Evolutionary conservation across 2,888 invertebrate genomes (phyloP), one percentile per base, ranked within the genome.

Genomic region (Cylloceria caligata): DNA sequence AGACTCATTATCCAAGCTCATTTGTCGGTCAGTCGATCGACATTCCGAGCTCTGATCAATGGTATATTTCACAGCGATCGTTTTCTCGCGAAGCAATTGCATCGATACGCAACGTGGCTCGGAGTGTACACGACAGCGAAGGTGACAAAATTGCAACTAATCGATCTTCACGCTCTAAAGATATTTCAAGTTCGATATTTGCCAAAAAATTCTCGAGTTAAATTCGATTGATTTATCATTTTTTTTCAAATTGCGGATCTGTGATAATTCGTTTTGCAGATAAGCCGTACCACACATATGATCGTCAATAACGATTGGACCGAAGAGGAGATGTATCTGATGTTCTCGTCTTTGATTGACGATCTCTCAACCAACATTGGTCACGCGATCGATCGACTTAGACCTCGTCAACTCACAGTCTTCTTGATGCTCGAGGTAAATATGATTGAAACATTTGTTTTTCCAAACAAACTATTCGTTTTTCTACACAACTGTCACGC

Each of bases 291-390:
- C n/a, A 49, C 81, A 21, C 74, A 83, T 24, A 42, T 90, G 16
- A 85, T 87, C 13, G 76, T 91, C 49, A 87, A 90, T 71, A 71
- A 49, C 3, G 82, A 89, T 74, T 89, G 84, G 85, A 84, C 87
- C 1, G 86, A 88, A 45, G 91, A 90, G 77, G 91, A 91, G 84
- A 86, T 91, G 49, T 90, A 87, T 75, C 81, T 91, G 16, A 77
- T 81, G 36, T 49, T 89, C 27, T 47, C 83, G 19, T 85, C 87
- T 60, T 83, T 88, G 27, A 72, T 90, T 3, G 42, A 84, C 19
- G 83, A 85, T 68, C 74, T 91, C 21, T 65, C 47, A 13, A n/a
- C 81, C 3, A 85, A 86, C 39, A 68, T 89, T 49, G 89, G 89
- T 16, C 87, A 84, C 52, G 86, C 81, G 3, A 77, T 88, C 16